A percentile compares a stretch with the other conserved stretches of the same genome.
Conservation (phyloP, 2,113 vertebrate species). For the Apodemus speciosus region DNA sequence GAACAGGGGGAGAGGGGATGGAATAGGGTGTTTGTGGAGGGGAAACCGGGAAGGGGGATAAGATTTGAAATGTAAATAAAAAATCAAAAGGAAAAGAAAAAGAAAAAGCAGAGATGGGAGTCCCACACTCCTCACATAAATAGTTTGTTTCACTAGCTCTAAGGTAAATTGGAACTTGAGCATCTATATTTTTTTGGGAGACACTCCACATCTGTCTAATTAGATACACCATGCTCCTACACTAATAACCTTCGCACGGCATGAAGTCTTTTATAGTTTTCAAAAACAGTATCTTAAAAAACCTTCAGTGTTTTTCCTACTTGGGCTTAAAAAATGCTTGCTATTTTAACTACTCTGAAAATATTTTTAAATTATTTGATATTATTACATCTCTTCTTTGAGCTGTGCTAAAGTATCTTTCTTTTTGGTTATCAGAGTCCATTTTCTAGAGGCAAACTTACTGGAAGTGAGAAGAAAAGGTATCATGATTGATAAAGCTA, state of each 20-base stretch:
- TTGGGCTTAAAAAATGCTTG: neutral
- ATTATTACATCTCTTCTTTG: neutral
- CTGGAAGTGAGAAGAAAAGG: neutral
- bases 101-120: neutral
- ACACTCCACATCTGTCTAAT: neutral
- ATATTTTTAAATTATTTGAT: conserved; percentile 6
- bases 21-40: too few species aligned
- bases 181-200: neutral
- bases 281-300: conserved; percentile 30
- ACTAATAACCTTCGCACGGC: conserved; percentile 3
- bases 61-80: too few species aligned
- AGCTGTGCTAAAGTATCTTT: conserved; percentile 22
- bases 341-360: conserved; percentile 50
- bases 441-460: conserved; percentile 24
- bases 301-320: conserved; percentile 41
- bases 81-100: too few species aligned
- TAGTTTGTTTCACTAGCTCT: conserved; percentile 30
- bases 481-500: neutral
- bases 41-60: too few species aligned
- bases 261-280: conserved; percentile 18
- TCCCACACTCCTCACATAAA: neutral
- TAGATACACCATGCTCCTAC: neutral
- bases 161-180: neutral
- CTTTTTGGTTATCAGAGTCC: neutral
- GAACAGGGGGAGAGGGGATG: too few species aligned